A percentile compares a stretch with the other conserved stretches of the same genome.
Evolutionary conservation across 2,113 vertebrate species (phyloP).

Genomic region (Elgaria multicarinata): DNA sequence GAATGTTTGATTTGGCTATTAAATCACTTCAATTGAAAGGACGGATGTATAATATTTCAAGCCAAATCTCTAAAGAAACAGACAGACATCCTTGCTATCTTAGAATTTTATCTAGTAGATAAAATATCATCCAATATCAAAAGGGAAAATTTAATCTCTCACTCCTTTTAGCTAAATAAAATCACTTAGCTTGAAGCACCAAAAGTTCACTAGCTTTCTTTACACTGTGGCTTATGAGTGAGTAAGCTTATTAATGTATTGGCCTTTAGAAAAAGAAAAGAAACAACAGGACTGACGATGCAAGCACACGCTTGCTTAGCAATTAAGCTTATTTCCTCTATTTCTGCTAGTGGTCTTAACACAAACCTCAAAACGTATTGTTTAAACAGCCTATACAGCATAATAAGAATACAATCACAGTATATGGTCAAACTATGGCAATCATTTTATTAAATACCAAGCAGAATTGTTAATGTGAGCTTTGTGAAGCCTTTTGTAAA

Average conservation of each 20-base stretch:
- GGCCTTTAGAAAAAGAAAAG: slow-evolving; percentile 6
- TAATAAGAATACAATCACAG: not conserved
- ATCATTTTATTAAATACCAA: not conserved
- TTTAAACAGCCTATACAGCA: not conserved
- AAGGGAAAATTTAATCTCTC: not conserved
- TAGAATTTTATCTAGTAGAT: slow-evolving; percentile 19
- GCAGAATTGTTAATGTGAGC: not conserved
- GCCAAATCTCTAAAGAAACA: slow-evolving; percentile 44
- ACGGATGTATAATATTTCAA: slow-evolving; percentile 41
- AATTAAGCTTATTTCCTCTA: not conserved
- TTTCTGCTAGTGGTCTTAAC: not conserved
- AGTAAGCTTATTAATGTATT: not conserved
- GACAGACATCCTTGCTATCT: slow-evolving; percentile 15
- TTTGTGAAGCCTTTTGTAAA: not conserved
- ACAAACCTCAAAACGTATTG: not conserved
- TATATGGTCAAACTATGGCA: not conserved
- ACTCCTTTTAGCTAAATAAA: slow-evolving; percentile 19
- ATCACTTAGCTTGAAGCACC: not conserved
- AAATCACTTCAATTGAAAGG: slow-evolving; percentile 58
- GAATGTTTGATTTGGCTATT: slow-evolving; percentile 52
- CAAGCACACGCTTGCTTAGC: not conserved
- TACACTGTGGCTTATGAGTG: not conserved
- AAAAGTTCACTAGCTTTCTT: slow-evolving; percentile 11
- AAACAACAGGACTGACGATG: not conserved
- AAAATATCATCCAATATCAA: not conserved